Evolutionary conservation across 2,888 invertebrate species (phyloP).

Genomic region (Xanthorhoe spadicearia): DNA sequence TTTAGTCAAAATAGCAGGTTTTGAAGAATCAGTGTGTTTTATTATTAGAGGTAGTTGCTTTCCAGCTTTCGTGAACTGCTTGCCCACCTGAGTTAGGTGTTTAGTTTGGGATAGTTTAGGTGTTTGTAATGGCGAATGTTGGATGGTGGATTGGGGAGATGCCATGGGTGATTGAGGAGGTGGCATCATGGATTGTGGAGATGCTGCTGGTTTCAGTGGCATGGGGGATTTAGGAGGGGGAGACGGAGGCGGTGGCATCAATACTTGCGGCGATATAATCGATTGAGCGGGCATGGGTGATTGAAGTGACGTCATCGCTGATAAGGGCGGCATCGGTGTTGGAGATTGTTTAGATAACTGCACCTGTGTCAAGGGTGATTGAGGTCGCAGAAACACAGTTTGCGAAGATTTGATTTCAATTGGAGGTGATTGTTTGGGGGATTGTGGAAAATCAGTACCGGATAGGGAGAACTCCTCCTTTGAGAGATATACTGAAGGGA

Average conservation of each 20-base stretch:
- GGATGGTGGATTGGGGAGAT: conserved; percentile 16
- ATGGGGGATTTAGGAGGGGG: conserved; percentile 14
- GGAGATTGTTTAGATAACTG: conserved; percentile 33
- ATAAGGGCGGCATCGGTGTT: conserved; percentile 8
- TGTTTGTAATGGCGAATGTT: conserved; percentile 11
- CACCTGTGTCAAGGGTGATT: conserved; percentile 18
- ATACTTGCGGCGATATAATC: conserved; percentile 17
- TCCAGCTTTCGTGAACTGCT: conserved; percentile 15
- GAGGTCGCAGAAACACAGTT: conserved; percentile 38
- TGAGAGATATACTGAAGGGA: conserved; percentile 20
- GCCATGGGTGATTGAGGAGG: conserved; percentile 43
- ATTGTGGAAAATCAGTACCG: conserved; percentile 17
- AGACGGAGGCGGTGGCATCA: conserved; percentile 9
- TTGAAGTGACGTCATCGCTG: conserved; percentile 28
- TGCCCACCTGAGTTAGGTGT: conserved; percentile 14
- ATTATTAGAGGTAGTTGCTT: conserved; percentile 27
- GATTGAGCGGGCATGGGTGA: conserved; percentile 20
- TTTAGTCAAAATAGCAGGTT: conserved; percentile 31
- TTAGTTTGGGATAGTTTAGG: conserved; percentile 27
- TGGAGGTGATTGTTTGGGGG: conserved; percentile 32
- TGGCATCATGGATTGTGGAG: conserved; percentile 54
- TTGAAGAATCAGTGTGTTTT: conserved; percentile 33
- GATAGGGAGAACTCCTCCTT: conserved; percentile 24
- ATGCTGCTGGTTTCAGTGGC: conserved; percentile 5
- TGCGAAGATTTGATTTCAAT: conserved; percentile 29